phyloP scores from a whole-genome alignment of 2,888 invertebrate species.

The Morpho helenor region DNA sequence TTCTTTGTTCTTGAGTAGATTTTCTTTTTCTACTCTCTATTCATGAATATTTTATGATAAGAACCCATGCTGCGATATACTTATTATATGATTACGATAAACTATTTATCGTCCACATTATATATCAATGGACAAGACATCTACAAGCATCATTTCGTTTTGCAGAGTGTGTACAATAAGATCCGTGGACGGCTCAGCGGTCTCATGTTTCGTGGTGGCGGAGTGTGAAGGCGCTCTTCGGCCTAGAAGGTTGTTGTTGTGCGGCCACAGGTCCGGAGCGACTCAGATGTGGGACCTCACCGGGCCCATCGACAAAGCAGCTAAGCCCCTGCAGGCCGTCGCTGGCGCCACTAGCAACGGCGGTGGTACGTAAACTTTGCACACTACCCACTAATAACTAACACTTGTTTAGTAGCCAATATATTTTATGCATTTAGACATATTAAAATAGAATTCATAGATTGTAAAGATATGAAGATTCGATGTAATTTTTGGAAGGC shows the following conservation, averaged over 20 bases:
- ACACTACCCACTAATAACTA: neutral
- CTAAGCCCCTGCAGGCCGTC: slow-evolving; percentile 26
- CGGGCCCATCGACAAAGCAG: slow-evolving; percentile 91
- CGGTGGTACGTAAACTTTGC: slow-evolving; percentile 5
- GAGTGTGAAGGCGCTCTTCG: slow-evolving; percentile 98
- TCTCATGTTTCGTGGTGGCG: slow-evolving; percentile 97
- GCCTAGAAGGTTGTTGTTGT: slow-evolving; percentile 92
- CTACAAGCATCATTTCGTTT: neutral
- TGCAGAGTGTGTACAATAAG: slow-evolving; percentile 95
- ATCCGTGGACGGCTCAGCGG: slow-evolving; percentile 95
- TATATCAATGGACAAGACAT: too few relatives aligned
- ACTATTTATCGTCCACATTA: too few relatives aligned
- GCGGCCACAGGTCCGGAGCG: slow-evolving; percentile 95
- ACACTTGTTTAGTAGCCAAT: neutral
- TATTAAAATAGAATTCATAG: too few relatives aligned
- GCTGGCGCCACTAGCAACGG: slow-evolving; percentile 20
- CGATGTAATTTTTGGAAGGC: too few relatives aligned
- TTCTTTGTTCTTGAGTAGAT: too few relatives aligned
- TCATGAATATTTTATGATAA: too few relatives aligned
- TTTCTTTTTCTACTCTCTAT: too few relatives aligned
- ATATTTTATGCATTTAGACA: too few relatives aligned
- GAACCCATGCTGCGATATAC: too few relatives aligned
- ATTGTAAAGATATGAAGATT: too few relatives aligned
- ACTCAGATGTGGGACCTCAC: slow-evolving; percentile 99
- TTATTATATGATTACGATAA: too few relatives aligned